A percentile compares a stretch with the other conserved stretches of the same genome.
Conservation (phyloP, 2,888 invertebrate genomes). For the Stenoptilia bipunctidactyla region DNA sequence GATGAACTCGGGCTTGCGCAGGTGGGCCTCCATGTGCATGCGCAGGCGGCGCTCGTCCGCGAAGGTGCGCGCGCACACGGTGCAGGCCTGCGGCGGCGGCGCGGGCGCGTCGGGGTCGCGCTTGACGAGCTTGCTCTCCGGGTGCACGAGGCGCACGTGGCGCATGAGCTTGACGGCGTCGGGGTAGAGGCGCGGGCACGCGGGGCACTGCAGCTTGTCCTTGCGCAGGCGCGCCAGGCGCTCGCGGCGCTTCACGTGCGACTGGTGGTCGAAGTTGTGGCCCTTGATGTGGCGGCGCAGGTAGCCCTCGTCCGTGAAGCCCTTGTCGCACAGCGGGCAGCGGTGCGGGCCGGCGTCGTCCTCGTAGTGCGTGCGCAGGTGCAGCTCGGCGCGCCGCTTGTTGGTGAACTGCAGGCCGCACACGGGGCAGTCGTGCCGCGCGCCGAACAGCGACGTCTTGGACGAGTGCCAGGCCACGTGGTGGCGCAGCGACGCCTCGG, state of each 20-base stretch:
- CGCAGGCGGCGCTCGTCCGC: slow-evolving; percentile 41
- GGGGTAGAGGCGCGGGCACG: slow-evolving; percentile 51
- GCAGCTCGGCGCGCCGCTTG: slow-evolving; percentile 53
- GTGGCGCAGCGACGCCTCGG: slow-evolving; percentile 49
- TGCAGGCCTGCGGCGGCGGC: slow-evolving; percentile 45
- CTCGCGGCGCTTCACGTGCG: slow-evolving; percentile 48
- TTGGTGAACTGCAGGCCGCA: slow-evolving; percentile 60
- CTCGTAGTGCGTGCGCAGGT: slow-evolving; percentile 59
- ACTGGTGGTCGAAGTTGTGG: slow-evolving; percentile 59
- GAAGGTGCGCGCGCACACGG: slow-evolving; percentile 58
- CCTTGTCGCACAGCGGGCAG: slow-evolving; percentile 63
- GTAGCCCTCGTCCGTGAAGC: slow-evolving; percentile 63
- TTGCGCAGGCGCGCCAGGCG: slow-evolving; percentile 42
- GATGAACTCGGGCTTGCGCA: slow-evolving; percentile 51
- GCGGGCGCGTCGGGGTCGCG: slow-evolving; percentile 57
- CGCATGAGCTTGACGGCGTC: slow-evolving; percentile 55
- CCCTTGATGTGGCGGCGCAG: slow-evolving; percentile 60
- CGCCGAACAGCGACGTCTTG: slow-evolving; percentile 47
- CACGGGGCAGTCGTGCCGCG: slow-evolving; percentile 54
- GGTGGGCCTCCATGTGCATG: slow-evolving; percentile 47
- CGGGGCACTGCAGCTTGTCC: slow-evolving; percentile 57
- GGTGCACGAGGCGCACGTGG: slow-evolving; percentile 53
- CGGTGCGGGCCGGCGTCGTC: slow-evolving; percentile 64
- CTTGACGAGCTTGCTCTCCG: slow-evolving; percentile 66
- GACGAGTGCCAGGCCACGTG: slow-evolving; percentile 59